phyloP scores from a whole-genome alignment of 2,888 invertebrate species.

The Yponomeuta cagnagella region DNA sequence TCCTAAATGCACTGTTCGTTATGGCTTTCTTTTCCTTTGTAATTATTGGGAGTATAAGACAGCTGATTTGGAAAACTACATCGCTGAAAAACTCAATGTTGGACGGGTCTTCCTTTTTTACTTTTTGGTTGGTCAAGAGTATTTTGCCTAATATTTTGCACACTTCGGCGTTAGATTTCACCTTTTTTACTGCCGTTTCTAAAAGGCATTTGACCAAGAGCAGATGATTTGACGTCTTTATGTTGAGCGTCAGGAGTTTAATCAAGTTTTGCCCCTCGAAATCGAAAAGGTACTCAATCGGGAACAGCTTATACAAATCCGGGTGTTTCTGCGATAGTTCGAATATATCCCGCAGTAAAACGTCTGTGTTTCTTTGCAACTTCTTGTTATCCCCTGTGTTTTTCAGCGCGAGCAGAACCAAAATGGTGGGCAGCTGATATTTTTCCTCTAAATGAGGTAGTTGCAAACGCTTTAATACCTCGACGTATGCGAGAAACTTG shows the following conservation, averaged over 20 bases:
- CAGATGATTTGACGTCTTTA: conserved; percentile 47
- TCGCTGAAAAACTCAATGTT: conserved; percentile 51
- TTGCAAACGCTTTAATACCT: conserved; percentile 46
- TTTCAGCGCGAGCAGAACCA: conserved; percentile 52
- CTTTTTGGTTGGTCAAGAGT: conserved; percentile 41
- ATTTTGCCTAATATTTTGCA: conserved; percentile 53
- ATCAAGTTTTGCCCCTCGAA: conserved; percentile 44
- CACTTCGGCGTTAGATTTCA: conserved; percentile 51
- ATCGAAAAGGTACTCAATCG: conserved; percentile 50
- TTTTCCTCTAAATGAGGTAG: conserved; percentile 59
- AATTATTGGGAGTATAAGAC: conserved; percentile 54
- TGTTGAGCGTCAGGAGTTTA: conserved; percentile 50
- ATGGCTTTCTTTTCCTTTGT: conserved; percentile 59
- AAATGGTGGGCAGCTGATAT: conserved; percentile 53
- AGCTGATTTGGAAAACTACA: conserved; percentile 58
- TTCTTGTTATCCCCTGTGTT: conserved; percentile 50
- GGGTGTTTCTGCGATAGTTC: conserved; percentile 58
- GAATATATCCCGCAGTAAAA: conserved; percentile 46
- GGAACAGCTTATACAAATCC: conserved; percentile 59
- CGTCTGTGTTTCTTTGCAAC: conserved; percentile 42
- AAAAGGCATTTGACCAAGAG: conserved; percentile 48
- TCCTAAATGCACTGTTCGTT: conserved; percentile 50
- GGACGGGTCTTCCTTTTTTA: conserved; percentile 26
- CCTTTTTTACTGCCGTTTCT: conserved; percentile 59
- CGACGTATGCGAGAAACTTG: conserved; percentile 36